Percentiles rank a stretch among this genome's conserved stretches.
phyloP scores from a whole-genome alignment of 2,113 vertebrate genomes.

The Zeus faber region DNA sequence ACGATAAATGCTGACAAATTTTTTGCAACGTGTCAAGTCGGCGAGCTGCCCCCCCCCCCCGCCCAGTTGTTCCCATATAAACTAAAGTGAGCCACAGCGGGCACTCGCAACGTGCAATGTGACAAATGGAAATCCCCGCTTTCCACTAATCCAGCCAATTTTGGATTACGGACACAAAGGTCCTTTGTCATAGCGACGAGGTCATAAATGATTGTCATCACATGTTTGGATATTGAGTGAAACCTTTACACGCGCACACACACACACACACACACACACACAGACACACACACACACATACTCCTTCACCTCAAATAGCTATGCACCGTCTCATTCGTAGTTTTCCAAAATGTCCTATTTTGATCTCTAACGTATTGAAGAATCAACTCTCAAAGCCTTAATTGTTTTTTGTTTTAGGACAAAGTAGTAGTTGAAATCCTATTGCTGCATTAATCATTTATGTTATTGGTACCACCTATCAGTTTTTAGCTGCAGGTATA shows the following conservation, averaged over 20 bases:
- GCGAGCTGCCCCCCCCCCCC: slow-evolving; percentile 89
- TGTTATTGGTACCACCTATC: no score
- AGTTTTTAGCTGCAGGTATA: no score
- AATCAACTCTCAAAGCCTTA: no score
- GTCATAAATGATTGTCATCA: neutral
- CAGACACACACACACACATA: slow-evolving; percentile 1
- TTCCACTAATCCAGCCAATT: slow-evolving; percentile 21
- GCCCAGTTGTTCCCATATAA: no score
- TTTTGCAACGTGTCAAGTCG: slow-evolving; percentile 96
- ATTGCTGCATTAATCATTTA: no score
- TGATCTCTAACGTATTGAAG: no score
- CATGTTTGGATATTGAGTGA: neutral
- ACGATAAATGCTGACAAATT: slow-evolving; percentile 99
- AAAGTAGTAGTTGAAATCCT: no score
- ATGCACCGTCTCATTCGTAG: no score
- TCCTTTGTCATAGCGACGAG: neutral
- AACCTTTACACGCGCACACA: neutral
- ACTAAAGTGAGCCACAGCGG: slow-evolving; percentile 40
- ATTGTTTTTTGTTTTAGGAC: no score
- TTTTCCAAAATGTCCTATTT: no score
- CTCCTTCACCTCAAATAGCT: slow-evolving; percentile 49
- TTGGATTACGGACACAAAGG: slow-evolving; percentile 1
- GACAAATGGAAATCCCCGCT: slow-evolving; percentile 98
- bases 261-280: slow-evolving; percentile 30
- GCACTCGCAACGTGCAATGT: slow-evolving; percentile 81